Evolutionary conservation across 2,113 vertebrate genomes (phyloP), one percentile per base, ranked within the genome.

Genomic region (Chloropsis hardwickii): DNA sequence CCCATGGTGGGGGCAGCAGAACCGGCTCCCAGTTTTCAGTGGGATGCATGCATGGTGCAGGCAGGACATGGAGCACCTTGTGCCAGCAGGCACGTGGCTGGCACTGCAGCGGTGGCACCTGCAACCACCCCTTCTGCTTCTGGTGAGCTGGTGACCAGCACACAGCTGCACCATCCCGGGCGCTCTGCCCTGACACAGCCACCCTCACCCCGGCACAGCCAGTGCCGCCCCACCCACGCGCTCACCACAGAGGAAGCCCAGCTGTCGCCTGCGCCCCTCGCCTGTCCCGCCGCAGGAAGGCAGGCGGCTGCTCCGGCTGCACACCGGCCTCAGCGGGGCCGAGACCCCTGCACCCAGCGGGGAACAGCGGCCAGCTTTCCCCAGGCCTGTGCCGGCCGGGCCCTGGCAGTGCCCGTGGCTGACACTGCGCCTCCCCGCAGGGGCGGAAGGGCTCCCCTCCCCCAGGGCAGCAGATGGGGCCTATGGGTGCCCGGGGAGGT

Each of bases 201-300:
- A 44, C 22, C 53, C 1, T 3, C 44, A 13, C 22, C 27, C 57
- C 50, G 7, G 79, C 64, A 42, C 31, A 28, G 90, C 47, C 24
- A 0, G 40, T 4, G 39, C 64, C 3, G 13, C 65, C 40, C 51
- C 76, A 53, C 96, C 96, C 76, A 66, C 56, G 2, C 6, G 11
- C 90, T 94, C 86, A 22, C 93, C 96, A 0, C 96, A 96, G 48
- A 95, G 96, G 96, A 96, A 96, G 18, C 89, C 31, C 71, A 1
- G 61, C 20, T 4, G n/a, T 24, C 4, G 25, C 53, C 69, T 48
- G 94, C 67, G 7, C 83, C 89, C 87, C 86, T 83, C 14, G 8
- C 56, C 40, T 0, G 17, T 39, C 80, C 71, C 8, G 9, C 86
- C 0, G 39, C 91, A 94, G 93, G 79, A 76, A 92, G 86, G 72